phyloP scores from a whole-genome alignment of 2,113 vertebrate genomes.

The Cervus canadensis region DNA sequence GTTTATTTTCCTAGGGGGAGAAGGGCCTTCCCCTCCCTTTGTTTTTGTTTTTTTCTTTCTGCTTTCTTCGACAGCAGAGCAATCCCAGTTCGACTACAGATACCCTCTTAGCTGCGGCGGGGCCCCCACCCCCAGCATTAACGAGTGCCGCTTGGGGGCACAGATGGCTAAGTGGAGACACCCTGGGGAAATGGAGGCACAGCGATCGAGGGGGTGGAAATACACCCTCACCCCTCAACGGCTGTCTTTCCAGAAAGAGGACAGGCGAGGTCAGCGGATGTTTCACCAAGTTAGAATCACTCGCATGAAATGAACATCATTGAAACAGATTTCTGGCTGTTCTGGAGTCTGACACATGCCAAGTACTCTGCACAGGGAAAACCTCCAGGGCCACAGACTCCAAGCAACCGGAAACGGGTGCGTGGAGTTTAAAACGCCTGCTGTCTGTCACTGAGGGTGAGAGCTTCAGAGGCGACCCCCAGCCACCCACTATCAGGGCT shows the following conservation, averaged over 20 bases:
- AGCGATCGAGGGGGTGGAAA: background rate
- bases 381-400: background rate
- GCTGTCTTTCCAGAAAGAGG: conserved; percentile 28
- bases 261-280: conserved; percentile 15
- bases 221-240: background rate
- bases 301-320: background rate
- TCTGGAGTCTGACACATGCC: background rate
- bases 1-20: background rate
- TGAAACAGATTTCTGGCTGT: background rate
- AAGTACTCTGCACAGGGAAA: background rate
- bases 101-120: background rate
- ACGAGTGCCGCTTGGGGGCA: background rate
- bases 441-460: background rate
- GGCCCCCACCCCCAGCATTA: background rate
- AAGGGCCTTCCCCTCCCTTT: background rate
- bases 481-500: background rate
- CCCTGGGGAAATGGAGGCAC: background rate
- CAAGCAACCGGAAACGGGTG: background rate
- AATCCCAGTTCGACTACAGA: background rate
- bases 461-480: background rate
- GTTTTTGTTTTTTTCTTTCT: background rate
- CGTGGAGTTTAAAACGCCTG: background rate
- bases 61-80: background rate
- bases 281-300: background rate
- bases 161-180: background rate